These are phyloP conservation scores for Porites australiensis DNA, from an alignment of 64 coral and sea anemone species.

Conservation along the genomic window DNA sequence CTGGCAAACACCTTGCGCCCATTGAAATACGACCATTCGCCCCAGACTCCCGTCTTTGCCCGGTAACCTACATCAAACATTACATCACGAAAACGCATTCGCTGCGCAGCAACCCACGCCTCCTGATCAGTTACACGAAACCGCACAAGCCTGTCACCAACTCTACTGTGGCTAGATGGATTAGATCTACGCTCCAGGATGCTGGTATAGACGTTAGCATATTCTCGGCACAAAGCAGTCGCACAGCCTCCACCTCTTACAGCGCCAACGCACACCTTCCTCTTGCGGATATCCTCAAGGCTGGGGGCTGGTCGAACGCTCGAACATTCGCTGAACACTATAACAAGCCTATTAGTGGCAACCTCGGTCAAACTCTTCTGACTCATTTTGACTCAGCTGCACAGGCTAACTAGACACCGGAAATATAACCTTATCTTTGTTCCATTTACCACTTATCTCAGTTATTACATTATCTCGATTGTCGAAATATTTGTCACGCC, in stretches of 20 bases:
- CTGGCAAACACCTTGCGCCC: conserved; percentile 26
- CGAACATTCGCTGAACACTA: conserved; percentile 19
- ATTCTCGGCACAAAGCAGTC: no score
- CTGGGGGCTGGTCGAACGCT: conserved; percentile 11
- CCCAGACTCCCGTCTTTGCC: neutral
- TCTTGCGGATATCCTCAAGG: conserved; percentile 2
- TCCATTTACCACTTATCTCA: neutral
- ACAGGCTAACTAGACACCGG: conserved; percentile 25
- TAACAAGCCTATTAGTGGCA: neutral
- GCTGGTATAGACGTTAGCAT: no score
- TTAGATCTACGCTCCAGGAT: neutral
- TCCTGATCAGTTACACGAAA: conserved; percentile 47
- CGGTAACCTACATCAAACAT: neutral
- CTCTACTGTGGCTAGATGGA: conserved; percentile 39
- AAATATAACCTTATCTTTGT: conserved; percentile 26
- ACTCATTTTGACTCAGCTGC: neutral
- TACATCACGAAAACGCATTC: neutral
- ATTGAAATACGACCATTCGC: neutral
- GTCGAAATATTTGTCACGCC: neutral
- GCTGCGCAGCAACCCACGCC: neutral
- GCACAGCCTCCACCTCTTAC: neutral
- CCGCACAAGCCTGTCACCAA: conserved; percentile 52
- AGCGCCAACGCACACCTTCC: neutral
- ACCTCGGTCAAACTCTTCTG: conserved; percentile 17
- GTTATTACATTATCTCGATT: neutral